These are phyloP conservation scores for Diachasma alloeum DNA, from an alignment of 1,140 invertebrate species.

Conservation along the genomic window DNA sequence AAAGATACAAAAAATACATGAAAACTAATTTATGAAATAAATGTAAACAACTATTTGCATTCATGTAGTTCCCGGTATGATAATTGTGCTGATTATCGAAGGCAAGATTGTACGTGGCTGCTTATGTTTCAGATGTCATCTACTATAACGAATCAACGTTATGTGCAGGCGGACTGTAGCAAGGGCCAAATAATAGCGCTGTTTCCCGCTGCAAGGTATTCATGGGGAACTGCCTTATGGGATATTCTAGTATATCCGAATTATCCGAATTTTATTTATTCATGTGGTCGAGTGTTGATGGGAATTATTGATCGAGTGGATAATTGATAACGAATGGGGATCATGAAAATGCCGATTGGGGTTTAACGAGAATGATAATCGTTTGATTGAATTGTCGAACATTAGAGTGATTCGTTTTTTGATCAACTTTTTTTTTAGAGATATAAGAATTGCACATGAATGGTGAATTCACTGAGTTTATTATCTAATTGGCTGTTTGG, in stretches of 20 bases:
- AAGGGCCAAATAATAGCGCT: constrained; percentile 55
- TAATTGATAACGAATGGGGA: no score
- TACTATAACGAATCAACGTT: constrained; percentile 54
- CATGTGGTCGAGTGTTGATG: not conserved
- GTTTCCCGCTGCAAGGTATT: constrained; percentile 66
- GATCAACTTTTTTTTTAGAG: not conserved
- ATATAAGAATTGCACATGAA: constrained; percentile 30
- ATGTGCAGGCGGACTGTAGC: constrained; percentile 57
- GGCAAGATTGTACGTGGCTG: constrained; percentile 62
- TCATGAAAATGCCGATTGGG: not conserved
- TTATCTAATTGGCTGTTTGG: constrained; percentile 64
- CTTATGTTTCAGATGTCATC: constrained; percentile 66
- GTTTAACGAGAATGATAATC: not conserved
- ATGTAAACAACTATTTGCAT: constrained; percentile 20
- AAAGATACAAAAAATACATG: constrained; percentile 15
- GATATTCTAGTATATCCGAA: constrained; percentile 49
- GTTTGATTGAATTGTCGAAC: not conserved
- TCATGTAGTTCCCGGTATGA: constrained; percentile 32
- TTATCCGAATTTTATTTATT: constrained; percentile 26
- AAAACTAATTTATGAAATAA: constrained; percentile 8
- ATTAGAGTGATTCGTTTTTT: not conserved
- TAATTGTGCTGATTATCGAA: constrained; percentile 35
- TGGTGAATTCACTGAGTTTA: constrained; percentile 34
- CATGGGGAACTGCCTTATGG: constrained; percentile 62
- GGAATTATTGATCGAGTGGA: not conserved